phyloP scores from a whole-genome alignment of 2,888 invertebrate genomes.

The Torymus tubicola region DNA sequence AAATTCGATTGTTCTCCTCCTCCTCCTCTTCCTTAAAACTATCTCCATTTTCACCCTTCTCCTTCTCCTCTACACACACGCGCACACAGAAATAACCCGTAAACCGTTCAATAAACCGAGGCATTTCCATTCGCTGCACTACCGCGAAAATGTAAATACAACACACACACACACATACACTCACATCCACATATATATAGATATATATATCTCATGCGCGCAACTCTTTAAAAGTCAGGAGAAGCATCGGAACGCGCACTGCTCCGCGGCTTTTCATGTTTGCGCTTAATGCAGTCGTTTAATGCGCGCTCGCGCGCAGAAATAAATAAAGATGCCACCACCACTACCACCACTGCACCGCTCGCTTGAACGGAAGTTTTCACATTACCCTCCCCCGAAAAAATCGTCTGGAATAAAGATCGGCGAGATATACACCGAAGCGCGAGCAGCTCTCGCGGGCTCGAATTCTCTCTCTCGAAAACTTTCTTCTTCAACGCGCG shows the following conservation, averaged over 20 bases:
- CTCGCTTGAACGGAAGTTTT: conserved; percentile 28
- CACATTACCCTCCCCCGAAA: conserved; percentile 37
- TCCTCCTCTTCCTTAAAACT: too few species aligned
- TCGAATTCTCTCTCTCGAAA: conserved; percentile 28
- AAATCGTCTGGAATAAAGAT: too few species aligned
- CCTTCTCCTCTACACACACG: background rate
- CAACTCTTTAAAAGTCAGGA: conserved; percentile 47
- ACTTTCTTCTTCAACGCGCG: conserved; percentile 14
- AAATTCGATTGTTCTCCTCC: conserved; percentile 39
- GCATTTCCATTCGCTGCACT: conserved; percentile 9
- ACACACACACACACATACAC: background rate
- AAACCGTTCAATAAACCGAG: conserved; percentile 24
- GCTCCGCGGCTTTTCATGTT: conserved; percentile 39
- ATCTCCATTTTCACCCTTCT: background rate
- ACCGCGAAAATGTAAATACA: conserved; percentile 43
- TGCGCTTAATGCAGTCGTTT: conserved; percentile 38
- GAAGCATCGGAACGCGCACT: background rate
- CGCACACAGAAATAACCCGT: background rate
- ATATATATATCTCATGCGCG: conserved; percentile 18
- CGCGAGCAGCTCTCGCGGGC: background rate
- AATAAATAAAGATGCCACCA: conserved; percentile 35
- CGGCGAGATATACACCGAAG: too few species aligned
- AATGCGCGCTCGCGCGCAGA: conserved; percentile 13
- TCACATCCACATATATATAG: too few species aligned
- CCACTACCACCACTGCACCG: too few species aligned